Conservation (phyloP, 1,140 invertebrate species). For the Ctenoplectra terminalis region DNA sequence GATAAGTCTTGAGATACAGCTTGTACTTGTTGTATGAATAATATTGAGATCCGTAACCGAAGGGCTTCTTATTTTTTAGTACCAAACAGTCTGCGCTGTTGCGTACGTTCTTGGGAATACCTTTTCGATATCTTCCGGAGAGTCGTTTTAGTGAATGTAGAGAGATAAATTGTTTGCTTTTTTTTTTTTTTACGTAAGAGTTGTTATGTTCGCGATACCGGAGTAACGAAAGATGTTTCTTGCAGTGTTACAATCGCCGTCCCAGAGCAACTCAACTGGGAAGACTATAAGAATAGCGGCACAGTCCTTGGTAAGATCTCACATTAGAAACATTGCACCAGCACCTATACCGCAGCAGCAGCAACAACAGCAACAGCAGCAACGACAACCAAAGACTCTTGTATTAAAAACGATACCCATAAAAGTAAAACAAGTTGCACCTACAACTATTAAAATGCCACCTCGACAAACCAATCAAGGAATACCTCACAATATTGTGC, state of each 20-base stretch:
- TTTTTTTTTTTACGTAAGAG: too few relatives aligned
- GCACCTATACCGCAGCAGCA: conserved; percentile 63
- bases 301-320: conserved; percentile 74
- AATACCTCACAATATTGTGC: conserved; percentile 69
- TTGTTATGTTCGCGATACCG: not conserved
- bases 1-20: not conserved
- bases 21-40: not conserved
- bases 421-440: conserved; percentile 79
- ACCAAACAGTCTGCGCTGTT: not conserved
- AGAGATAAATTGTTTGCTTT: not conserved
- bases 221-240: conserved; percentile 13
- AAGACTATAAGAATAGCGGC: conserved; percentile 76
- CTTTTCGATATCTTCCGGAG: conserved; percentile 13
- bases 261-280: conserved; percentile 56
- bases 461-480: conserved; percentile 65
- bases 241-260: conserved; percentile 70
- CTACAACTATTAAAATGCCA: conserved; percentile 78
- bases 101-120: not conserved
- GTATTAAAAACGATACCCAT: conserved; percentile 80
- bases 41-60: not conserved
- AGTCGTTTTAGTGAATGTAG: conserved; percentile 6
- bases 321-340: conserved; percentile 75
- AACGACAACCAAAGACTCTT: conserved; percentile 78
- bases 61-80: not conserved
- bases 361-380: conserved; percentile 60